A percentile compares a stretch with the other conserved stretches of the same genome.
These are phyloP conservation scores for Gila robusta DNA, from an alignment of 2,797 vertebrate species.

Conservation along the genomic window DNA sequence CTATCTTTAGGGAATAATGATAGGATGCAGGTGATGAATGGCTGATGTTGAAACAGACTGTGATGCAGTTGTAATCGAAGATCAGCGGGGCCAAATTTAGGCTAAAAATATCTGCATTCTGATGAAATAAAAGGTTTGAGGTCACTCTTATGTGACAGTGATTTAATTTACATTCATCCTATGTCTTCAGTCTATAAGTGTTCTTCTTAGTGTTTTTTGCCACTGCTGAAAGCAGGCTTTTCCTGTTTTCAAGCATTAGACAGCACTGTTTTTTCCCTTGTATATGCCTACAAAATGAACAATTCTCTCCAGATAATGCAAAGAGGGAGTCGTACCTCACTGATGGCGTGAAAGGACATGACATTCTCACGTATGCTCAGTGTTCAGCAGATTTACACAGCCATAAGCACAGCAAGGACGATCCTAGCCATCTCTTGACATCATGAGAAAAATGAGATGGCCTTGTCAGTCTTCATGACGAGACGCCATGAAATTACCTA, in stretches of 20 bases:
- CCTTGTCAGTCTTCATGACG: conserved; percentile 45
- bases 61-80: not conserved
- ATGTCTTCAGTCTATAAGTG: conserved; percentile 20
- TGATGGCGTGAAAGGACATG: conserved; percentile 20
- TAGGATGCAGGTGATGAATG: not conserved
- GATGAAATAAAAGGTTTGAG: not conserved
- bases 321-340: conserved; percentile 13
- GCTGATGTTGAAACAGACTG: not conserved
- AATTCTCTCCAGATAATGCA: conserved; percentile 15
- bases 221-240: not conserved
- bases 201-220: not conserved
- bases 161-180: not conserved
- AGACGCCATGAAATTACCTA: conserved; percentile 25
- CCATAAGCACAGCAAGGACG: conserved; percentile 42
- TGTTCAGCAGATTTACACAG: conserved; percentile 51
- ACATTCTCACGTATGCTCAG: conserved; percentile 44
- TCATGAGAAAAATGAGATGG: conserved; percentile 47
- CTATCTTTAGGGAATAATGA: not conserved
- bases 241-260: not conserved
- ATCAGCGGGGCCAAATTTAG: not conserved
- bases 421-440: conserved; percentile 30
- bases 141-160: not conserved
- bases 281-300: not conserved
- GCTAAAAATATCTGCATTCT: not conserved
- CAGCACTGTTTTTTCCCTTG: not conserved